Percentiles rank a stretch among this genome's conserved stretches.
phyloP scores from a whole-genome alignment of 2,888 invertebrate species.

The Nemoura dubitans region DNA sequence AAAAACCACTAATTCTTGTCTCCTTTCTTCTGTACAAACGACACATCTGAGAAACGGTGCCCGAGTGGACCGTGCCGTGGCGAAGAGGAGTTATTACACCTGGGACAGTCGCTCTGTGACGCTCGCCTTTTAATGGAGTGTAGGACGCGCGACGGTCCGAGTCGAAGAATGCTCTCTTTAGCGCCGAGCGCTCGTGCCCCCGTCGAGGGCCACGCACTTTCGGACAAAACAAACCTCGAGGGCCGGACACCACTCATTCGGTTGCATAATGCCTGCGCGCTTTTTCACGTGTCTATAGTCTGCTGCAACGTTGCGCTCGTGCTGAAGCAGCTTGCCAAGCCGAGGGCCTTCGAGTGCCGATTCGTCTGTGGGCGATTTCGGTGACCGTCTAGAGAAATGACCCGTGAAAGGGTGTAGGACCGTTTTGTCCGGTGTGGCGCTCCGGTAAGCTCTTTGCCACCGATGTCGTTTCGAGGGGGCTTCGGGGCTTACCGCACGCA shows the following conservation, averaged over 20 bases:
- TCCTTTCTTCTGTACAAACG: slow-evolving; percentile 13
- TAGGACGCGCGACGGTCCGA: neutral
- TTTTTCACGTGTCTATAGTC: too few relatives aligned
- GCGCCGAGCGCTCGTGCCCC: slow-evolving; percentile 19
- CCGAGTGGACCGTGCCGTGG: neutral
- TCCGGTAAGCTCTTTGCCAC: too few relatives aligned
- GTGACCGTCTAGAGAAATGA: too few relatives aligned
- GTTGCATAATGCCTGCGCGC: too few relatives aligned
- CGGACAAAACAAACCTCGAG: slow-evolving; percentile 2
- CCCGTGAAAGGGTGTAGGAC: too few relatives aligned
- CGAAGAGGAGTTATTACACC: neutral
- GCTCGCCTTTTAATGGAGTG: neutral
- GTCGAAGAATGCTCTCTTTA: neutral
- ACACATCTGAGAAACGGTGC: neutral
- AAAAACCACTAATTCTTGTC: slow-evolving; percentile 34
- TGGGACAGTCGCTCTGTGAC: slow-evolving; percentile 16
- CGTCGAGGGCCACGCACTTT: neutral
- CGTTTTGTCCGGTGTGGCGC: neutral
- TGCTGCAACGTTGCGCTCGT: too few relatives aligned
- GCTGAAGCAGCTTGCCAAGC: too few relatives aligned
- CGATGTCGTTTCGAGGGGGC: neutral
- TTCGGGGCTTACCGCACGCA: neutral
- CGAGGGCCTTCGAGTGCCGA: too few relatives aligned
- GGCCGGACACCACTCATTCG: too few relatives aligned
- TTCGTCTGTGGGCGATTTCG: too few relatives aligned